phyloP scores from a whole-genome alignment of 2,888 invertebrate genomes.

The Mesorhabditis belari region DNA sequence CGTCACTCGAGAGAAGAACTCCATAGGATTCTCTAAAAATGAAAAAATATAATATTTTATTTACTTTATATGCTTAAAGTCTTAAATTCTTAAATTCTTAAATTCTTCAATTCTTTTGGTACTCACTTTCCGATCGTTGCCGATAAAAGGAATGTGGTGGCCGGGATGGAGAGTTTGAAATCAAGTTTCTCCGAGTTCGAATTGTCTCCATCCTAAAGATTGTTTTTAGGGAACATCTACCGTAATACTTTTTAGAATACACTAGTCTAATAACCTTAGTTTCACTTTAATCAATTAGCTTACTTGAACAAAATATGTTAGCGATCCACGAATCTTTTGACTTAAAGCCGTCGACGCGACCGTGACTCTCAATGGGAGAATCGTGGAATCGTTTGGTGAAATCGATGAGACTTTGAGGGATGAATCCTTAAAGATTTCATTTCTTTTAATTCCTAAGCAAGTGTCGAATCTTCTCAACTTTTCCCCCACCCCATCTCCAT shows the following conservation, averaged over 20 bases:
- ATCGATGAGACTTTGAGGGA: no score
- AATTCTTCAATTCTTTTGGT: no score
- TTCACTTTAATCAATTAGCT: no score
- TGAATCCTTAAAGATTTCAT: no score
- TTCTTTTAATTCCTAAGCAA: no score
- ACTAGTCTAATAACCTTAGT: constrained; percentile 6
- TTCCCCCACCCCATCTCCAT: no score
- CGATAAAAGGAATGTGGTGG: constrained; percentile 58
- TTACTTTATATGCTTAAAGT: no score
- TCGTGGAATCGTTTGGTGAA: constrained; percentile 48
- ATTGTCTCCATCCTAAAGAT: constrained; percentile 18
- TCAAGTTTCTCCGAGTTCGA: constrained; percentile 60
- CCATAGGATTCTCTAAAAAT: constrained; percentile 25
- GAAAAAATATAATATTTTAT: not conserved
- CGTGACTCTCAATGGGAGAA: constrained; percentile 23
- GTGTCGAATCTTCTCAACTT: no score
- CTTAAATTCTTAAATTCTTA: not conserved
- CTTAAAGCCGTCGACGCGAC: constrained; percentile 11
- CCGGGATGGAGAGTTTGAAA: constrained; percentile 61
- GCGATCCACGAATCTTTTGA: constrained; percentile 56
- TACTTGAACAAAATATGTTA: constrained; percentile 63
- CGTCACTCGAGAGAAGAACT: constrained; percentile 21
- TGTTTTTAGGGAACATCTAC: no score
- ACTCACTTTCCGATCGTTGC: constrained; percentile 29
- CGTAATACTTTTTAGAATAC: no score